Base-by-base conservation (phyloP, 2,888 invertebrate species). In the Meliscaeva auricollis region DNA sequence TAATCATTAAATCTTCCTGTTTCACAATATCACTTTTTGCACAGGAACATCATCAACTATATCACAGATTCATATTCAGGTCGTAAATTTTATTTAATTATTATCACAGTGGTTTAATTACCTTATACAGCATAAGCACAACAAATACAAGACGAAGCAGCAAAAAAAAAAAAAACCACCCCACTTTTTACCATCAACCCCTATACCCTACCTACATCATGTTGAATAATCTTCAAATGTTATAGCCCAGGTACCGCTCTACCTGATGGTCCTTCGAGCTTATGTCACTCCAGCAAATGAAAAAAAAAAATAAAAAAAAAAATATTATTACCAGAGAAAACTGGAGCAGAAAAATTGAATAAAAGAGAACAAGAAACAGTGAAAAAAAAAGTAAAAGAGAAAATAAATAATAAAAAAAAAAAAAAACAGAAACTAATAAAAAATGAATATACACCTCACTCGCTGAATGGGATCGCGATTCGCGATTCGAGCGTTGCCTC, bases 1-100 rank as follows among this genome's bases (percentile, higher is more conserved):
- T 35, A 76, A 41, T 64, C 73, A 72, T 85, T 68, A 66, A 74
- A 62, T 69, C 38, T 75, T 66, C 50, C 70, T 79, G 48, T 72
- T 73, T 69, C 76, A 73, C 44, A 56, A 85, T 80, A 85, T 85
- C 85, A 69, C 64, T 77, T 81, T 76, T 81, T 73, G 56, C 72
- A 72, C 68, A 70, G 50, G 72, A 85, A 85, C 84, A 60, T 41
- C 85, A 64, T 32, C 64, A 46, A 64, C 64, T 46, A 30, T 81
- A 85, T 85, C 77, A 69, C 85, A 85, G 81, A 72, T 80, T 68
- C 77, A 80, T 77, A 81, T 85, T 81, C 69, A 81, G 85, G 80
- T 85, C 85, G 85, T 85, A 81, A 85, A 77, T 85, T 85, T 73
- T 69, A 81, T 85, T 81, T 81, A 85, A 85, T 85, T 80, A 85